These are phyloP conservation scores for Odontomyia ornata DNA, from an alignment of 2,888 invertebrate species.

Conservation along the genomic window DNA sequence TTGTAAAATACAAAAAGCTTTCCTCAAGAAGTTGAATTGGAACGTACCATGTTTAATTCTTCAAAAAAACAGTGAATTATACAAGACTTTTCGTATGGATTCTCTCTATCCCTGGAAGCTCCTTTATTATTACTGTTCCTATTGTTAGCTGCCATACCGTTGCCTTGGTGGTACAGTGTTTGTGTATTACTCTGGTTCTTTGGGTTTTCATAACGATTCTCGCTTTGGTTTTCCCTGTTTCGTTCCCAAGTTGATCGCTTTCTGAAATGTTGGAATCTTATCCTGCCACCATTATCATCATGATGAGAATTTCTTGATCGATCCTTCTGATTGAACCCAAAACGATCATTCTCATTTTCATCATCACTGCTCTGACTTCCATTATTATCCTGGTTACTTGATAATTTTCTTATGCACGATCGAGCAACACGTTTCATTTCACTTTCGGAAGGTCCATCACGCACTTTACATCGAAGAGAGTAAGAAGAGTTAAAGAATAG, in stretches of 20 bases:
- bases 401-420: constrained; percentile 66
- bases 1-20: neutral
- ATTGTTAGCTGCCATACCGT: too few relatives aligned
- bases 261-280: neutral
- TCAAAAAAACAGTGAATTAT: constrained; percentile 76
- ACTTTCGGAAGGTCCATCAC: constrained; percentile 69
- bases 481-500: too few relatives aligned
- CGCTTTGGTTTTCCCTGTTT: constrained; percentile 52
- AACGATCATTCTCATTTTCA: neutral
- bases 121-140: constrained; percentile 29
- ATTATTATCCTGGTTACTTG: neutral
- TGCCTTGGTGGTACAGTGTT: neutral
- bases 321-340: neutral
- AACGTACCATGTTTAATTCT: constrained; percentile 72
- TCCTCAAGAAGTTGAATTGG: neutral
- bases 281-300: neutral
- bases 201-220: constrained; percentile 40
- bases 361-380: constrained; percentile 53
- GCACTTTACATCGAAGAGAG: constrained; percentile 68
- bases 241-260: constrained; percentile 50
- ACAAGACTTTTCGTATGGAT: constrained; percentile 64
- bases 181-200: constrained; percentile 37
- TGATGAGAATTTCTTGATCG: neutral
- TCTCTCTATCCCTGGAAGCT: neutral
- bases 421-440: constrained; percentile 69